Conservation (phyloP, 2,113 vertebrate genomes). For the Perca flavescens region DNA sequence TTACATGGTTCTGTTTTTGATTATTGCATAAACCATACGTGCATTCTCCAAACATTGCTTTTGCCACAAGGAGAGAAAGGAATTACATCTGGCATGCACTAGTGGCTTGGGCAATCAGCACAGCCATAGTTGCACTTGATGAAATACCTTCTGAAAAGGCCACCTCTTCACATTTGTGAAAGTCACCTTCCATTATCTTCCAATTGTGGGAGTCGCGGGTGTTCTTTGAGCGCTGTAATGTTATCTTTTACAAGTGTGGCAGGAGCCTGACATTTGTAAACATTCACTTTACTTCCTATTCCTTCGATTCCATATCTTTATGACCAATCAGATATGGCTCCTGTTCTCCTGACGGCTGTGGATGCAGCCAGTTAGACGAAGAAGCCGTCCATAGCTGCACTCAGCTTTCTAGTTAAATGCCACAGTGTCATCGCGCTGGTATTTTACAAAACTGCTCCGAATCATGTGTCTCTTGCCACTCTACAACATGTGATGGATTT, state of each 20-base stretch:
- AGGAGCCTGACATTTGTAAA: slow-evolving; percentile 80
- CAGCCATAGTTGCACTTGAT: slow-evolving; percentile 59
- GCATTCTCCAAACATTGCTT: neutral
- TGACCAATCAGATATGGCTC: slow-evolving; percentile 52
- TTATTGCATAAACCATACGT: neutral
- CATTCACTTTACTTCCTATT: slow-evolving; percentile 58
- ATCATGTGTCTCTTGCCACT: slow-evolving; percentile 17
- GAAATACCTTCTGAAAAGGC: slow-evolving; percentile 79
- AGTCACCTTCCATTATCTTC: slow-evolving; percentile 79
- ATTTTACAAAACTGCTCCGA: slow-evolving; percentile 22
- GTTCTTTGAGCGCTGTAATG: slow-evolving; percentile 62
- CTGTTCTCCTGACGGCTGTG: neutral
- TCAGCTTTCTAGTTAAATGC: slow-evolving; percentile 55
- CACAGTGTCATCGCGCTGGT: slow-evolving; percentile 51
- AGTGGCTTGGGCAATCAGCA: slow-evolving; percentile 52
- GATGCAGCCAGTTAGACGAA: neutral
- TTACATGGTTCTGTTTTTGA: neutral
- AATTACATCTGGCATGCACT: slow-evolving; percentile 40
- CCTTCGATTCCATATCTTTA: slow-evolving; percentile 40
- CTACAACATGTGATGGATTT: slow-evolving; percentile 45
- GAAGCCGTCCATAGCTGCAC: slow-evolving; percentile 15
- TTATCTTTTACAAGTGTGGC: slow-evolving; percentile 67
- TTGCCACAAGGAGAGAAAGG: neutral
- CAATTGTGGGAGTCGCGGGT: slow-evolving; percentile 46
- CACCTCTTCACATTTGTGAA: slow-evolving; percentile 82